Evolutionary conservation across 1,140 invertebrate genomes (phyloP), one percentile per base, ranked within the genome.

Genomic region (Anagrus nilaparvatae): DNA sequence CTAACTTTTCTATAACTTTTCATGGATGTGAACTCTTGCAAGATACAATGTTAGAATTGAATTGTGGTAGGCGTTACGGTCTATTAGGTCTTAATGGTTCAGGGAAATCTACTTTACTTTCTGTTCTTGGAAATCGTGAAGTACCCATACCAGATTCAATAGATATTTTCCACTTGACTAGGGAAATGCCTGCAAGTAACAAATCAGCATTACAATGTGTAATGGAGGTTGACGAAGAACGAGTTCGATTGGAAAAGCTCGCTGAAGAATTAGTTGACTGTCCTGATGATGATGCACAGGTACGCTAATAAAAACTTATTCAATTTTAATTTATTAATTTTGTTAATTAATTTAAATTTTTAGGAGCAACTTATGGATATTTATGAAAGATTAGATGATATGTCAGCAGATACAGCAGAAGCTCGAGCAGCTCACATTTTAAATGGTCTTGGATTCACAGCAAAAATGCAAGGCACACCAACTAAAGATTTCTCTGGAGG

Each of bases 351-450:
- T 50, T 14, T n/a, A 24, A 17, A n/a, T 31, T 34, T 46, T 19
- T 86, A 98, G 70, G 94, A 98, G 54, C 87, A 97, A 63, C 68
- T 99, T 30, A 84, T 98, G 80, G 95, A 99, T 65, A 80, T 99
- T 14, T 99, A 99, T 61, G 96, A 99, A 53, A 79, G 95, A 29
- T 72, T 99, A 52, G 97, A 99, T 44, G 95, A 98, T 41, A 85
- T 99, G 64, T 84, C 87, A 45, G 91, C 94, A 3, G 92, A 95
- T 59, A 94, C 88, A 13, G 96, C 96, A 7, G 87, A 94, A 67
- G 82, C 84, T 5, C 79, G 92, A 50, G 97, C 96, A 13, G 92
- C 90, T 2, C 79, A 88, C 54, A 94, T 99, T 53, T 75, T 99
- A 1, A 81, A 94, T 59, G 97, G 97, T 82, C 76, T 99, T 9